Evolutionary conservation across 1,140 invertebrate genomes (phyloP).

Genomic region (Scaptomyza pallida): DNA sequence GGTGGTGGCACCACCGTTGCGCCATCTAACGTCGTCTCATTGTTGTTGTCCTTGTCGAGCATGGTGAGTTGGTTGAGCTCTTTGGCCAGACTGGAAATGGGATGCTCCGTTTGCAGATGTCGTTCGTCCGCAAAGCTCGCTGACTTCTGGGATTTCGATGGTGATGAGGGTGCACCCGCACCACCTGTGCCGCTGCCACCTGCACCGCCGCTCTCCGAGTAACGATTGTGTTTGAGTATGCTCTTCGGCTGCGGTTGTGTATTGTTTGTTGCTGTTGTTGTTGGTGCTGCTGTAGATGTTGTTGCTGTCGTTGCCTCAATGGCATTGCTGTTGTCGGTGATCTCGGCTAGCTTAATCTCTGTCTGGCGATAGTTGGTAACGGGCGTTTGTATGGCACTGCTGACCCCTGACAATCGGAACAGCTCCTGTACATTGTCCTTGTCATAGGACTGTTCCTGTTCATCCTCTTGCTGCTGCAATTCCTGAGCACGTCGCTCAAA

Average conservation of each 20-base stretch:
- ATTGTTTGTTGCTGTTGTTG: conserved; percentile 38
- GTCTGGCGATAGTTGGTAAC: conserved; percentile 77
- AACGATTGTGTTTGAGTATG: conserved; percentile 82
- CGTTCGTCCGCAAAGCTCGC: conserved; percentile 82
- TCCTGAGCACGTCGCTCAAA: conserved; percentile 94
- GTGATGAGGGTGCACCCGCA: conserved; percentile 76
- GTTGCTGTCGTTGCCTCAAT: conserved; percentile 32
- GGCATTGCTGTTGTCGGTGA: conserved; percentile 58
- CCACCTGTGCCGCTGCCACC: conserved; percentile 12
- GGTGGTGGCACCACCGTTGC: conserved; percentile 85
- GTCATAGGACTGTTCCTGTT: conserved; percentile 87
- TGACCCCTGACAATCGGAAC: conserved; percentile 59
- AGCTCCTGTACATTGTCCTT: conserved; percentile 84
- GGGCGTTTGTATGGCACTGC: conserved; percentile 78
- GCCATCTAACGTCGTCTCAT: conserved; percentile 56
- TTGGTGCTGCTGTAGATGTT: conserved; percentile 22
- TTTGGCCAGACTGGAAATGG: conserved; percentile 74
- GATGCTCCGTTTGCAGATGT: conserved; percentile 78
- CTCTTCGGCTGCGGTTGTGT: conserved; percentile 74
- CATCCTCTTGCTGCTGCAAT: conserved; percentile 90
- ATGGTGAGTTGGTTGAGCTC: conserved; percentile 67
- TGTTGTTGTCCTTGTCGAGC: conserved; percentile 68
- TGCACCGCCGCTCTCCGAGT: conserved; percentile 62
- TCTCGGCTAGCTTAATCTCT: conserved; percentile 77
- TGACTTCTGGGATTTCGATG: conserved; percentile 83